Conservation (phyloP, 1,140 invertebrate genomes). For the Zaprionus taronus region DNA sequence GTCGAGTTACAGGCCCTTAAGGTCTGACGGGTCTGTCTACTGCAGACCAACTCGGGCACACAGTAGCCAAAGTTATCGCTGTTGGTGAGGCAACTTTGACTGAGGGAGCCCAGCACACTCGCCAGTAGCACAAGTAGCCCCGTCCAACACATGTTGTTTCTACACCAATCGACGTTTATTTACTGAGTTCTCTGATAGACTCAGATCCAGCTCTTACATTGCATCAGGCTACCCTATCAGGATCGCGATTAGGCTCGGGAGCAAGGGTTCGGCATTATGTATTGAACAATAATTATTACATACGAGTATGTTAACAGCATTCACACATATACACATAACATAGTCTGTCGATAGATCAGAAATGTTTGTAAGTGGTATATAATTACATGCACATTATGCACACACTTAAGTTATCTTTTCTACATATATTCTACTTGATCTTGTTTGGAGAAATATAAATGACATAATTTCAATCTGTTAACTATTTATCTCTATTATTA, state of each 20-base stretch:
- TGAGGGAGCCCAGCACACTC: background rate
- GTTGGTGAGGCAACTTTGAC: background rate
- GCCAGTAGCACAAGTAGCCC: background rate
- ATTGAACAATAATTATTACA: too few relatives aligned
- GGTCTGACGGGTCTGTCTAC: background rate
- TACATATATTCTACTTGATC: too few relatives aligned
- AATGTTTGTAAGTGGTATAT: too few relatives aligned
- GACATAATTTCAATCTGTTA: too few relatives aligned
- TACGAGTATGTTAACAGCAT: background rate
- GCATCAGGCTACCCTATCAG: background rate
- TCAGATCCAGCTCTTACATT: background rate
- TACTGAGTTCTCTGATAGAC: background rate
- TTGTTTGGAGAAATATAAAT: too few relatives aligned
- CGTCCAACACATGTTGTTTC: background rate
- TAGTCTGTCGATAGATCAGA: too few relatives aligned
- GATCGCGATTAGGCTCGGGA: background rate
- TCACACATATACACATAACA: too few relatives aligned
- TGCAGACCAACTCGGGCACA: background rate
- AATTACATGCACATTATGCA: too few relatives aligned
- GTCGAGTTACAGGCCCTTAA: background rate
- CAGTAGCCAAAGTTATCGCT: background rate
- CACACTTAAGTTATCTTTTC: too few relatives aligned
- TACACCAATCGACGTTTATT: background rate
- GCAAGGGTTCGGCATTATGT: background rate
- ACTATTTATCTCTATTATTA: too few relatives aligned